Evolutionary conservation across 1,140 invertebrate species (phyloP).

Genomic region (Eubasilissa regina): DNA sequence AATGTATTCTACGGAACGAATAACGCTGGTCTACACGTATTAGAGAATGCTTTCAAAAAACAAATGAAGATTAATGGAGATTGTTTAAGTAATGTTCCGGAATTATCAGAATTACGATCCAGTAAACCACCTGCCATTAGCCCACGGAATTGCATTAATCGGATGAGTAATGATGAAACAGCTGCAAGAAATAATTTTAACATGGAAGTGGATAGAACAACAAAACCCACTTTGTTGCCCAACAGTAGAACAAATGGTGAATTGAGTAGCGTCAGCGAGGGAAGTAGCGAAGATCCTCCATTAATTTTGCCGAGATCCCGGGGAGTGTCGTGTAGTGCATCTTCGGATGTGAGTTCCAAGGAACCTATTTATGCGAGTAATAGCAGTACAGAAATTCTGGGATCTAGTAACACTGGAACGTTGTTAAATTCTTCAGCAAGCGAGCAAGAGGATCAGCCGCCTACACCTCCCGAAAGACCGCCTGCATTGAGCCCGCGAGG

Average conservation of each 20-base stretch:
- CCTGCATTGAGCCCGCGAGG: slow-evolving; percentile 46
- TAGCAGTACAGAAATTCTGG: neutral
- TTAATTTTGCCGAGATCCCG: slow-evolving; percentile 45
- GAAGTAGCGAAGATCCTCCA: slow-evolving; percentile 51
- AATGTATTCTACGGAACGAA: slow-evolving; percentile 64
- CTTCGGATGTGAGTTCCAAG: slow-evolving; percentile 5
- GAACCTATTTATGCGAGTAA: neutral
- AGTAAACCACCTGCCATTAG: slow-evolving; percentile 55
- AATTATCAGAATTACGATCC: neutral
- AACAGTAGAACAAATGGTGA: slow-evolving; percentile 50
- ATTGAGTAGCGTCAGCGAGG: neutral
- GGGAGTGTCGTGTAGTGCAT: neutral
- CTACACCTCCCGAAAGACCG: slow-evolving; percentile 47
- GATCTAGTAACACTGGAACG: neutral
- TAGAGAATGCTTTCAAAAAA: slow-evolving; percentile 29
- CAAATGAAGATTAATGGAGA: slow-evolving; percentile 34
- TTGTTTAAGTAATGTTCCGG: slow-evolving; percentile 2
- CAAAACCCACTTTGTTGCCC: slow-evolving; percentile 35
- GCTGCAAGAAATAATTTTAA: slow-evolving; percentile 42
- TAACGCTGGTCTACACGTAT: slow-evolving; percentile 48
- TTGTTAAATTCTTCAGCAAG: neutral
- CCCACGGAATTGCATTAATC: slow-evolving; percentile 60
- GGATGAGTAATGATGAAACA: slow-evolving; percentile 39
- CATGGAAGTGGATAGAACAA: slow-evolving; percentile 54
- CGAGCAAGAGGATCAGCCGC: slow-evolving; percentile 24